Conservation (phyloP, 37 sponge, comb jelly and placozoan species). For the Dysidea cf. avara region DNA sequence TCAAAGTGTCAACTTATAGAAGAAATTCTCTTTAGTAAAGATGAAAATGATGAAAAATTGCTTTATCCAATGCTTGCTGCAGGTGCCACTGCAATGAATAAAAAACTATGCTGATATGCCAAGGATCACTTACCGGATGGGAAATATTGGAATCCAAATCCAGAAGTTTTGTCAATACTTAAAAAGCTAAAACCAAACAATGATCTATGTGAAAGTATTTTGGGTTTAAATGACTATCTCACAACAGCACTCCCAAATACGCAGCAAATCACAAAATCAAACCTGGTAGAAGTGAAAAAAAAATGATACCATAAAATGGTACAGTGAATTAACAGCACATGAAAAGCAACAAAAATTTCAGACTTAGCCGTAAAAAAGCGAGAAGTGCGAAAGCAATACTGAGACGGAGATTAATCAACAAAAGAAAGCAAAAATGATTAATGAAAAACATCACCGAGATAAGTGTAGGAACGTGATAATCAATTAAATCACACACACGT, state of each 20-base stretch:
- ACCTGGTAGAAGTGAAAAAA: conserved; percentile 11
- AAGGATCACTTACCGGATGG: conserved; percentile 34
- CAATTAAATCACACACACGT: too few relatives aligned
- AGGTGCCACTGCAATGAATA: conserved; percentile 14
- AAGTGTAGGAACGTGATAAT: too few relatives aligned
- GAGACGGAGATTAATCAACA: too few relatives aligned
- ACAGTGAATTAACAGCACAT: not conserved
- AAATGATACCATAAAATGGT: conserved; percentile 21
- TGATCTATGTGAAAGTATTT: conserved; percentile 31
- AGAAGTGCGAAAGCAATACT: too few relatives aligned
- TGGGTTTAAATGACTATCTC: conserved; percentile 17
- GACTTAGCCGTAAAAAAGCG: not conserved
- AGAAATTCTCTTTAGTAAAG: conserved; percentile 1
- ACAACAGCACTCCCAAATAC: conserved; percentile 11
- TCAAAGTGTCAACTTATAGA: not conserved
- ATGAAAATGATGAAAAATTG: not conserved
- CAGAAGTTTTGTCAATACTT: conserved; percentile 1
- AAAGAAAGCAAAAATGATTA: too few relatives aligned
- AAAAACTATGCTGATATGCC: conserved; percentile 13
- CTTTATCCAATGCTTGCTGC: conserved; percentile 19
- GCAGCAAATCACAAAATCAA: conserved; percentile 6
- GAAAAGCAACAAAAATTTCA: not conserved
- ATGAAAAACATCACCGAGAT: too few relatives aligned
- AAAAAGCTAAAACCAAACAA: conserved; percentile 25
- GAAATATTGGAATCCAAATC: conserved; percentile 31